Evolutionary conservation across 1,140 invertebrate species (phyloP).

Genomic region (Rhopalosiphum maidis): DNA sequence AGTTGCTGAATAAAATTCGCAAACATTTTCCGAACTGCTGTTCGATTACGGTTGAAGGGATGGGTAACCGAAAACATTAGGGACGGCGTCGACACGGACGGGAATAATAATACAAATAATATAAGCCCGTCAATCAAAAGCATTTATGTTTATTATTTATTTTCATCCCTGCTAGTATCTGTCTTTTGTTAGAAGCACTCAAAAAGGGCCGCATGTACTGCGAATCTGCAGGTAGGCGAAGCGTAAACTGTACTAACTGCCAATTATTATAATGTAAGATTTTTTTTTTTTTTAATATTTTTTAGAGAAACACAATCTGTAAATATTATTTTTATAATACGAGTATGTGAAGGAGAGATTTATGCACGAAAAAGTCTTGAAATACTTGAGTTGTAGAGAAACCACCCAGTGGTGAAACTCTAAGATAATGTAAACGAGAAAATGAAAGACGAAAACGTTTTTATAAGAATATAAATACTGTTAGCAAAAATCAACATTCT

Average conservation of each 20-base stretch:
- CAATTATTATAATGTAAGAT: background rate
- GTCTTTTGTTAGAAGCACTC: background rate
- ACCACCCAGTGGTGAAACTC: background rate
- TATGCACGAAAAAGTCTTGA: background rate
- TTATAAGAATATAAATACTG: background rate
- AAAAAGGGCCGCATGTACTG: background rate
- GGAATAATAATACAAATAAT: background rate
- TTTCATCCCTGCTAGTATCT: background rate
- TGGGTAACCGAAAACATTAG: background rate
- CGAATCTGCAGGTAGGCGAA: background rate
- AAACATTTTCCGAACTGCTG: background rate
- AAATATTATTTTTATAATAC: background rate
- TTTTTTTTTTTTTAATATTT: background rate
- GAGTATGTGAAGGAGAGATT: background rate
- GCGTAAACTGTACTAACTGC: background rate
- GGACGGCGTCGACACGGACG: background rate
- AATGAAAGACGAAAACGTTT: background rate
- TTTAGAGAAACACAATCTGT: background rate
- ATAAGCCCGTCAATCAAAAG: background rate
- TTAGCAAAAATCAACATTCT: background rate
- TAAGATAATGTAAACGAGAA: background rate
- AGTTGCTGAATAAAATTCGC: background rate
- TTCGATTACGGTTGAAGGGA: background rate
- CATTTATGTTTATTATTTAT: constrained; percentile 19
- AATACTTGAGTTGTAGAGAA: background rate